phyloP scores from a whole-genome alignment of 2,888 invertebrate genomes.

The Dryocosmus kuriphilus region DNA sequence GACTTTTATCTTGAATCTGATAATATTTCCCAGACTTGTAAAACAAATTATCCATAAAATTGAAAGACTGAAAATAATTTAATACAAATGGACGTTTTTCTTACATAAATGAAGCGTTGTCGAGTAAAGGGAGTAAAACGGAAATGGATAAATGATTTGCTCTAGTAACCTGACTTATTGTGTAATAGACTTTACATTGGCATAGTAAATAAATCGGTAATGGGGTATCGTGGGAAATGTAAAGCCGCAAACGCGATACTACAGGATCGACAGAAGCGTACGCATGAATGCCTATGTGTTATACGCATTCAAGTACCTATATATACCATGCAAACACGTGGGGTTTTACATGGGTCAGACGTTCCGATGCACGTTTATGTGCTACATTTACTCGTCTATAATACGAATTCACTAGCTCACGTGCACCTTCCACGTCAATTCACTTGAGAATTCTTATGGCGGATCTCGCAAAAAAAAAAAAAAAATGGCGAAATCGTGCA shows the following conservation, averaged over 20 bases:
- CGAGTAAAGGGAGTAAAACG: background rate
- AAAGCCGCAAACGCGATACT: constrained; percentile 30
- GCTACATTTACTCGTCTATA: constrained; percentile 7
- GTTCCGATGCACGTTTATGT: background rate
- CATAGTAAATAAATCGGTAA: constrained; percentile 27
- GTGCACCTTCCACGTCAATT: background rate
- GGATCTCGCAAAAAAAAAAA: background rate
- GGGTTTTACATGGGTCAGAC: background rate
- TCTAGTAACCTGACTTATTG: constrained; percentile 9
- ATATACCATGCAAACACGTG: background rate
- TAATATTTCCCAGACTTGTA: background rate
- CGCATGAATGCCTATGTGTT: constrained; percentile 30
- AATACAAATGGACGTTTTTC: background rate
- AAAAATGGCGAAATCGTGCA: background rate
- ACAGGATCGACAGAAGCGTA: constrained; percentile 12
- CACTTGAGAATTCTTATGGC: background rate
- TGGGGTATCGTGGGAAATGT: constrained; percentile 29
- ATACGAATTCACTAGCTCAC: background rate
- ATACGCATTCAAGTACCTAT: constrained; percentile 13
- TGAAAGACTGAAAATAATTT: background rate
- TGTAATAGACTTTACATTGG: constrained; percentile 11
- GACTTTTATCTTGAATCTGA: background rate
- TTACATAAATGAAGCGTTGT: background rate
- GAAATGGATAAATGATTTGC: constrained; percentile 27
- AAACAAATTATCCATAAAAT: background rate